Base-by-base conservation (phyloP, 2,113 vertebrate species). In the Pelodiscus sinensis region DNA sequence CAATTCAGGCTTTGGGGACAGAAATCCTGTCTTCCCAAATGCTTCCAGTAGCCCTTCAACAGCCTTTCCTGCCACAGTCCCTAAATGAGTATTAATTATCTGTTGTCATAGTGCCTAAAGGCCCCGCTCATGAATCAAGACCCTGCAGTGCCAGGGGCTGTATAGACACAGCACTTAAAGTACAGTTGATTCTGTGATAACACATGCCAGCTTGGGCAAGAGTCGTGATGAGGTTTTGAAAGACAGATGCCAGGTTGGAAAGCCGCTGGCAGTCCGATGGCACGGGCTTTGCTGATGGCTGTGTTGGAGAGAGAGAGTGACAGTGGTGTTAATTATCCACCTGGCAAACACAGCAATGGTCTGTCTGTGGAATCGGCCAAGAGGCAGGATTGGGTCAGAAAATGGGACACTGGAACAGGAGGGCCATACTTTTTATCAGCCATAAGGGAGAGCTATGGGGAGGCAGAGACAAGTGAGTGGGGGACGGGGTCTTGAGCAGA, bases 231-330 rank as follows among this genome's bases (percentile, higher is more conserved):
- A 68, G 15, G 62, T 29, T 68, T 16, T 68, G 62, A 68, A n/a
- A 68, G 31, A 68, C 3, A 68, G 62, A 68, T n/a, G 62, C 62
- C 62, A n/a, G 27, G 62, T n/a, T n/a, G 62, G 62, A 31, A 65
- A 31, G 6, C 60, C 21, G 13, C 25, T 12, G 29, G 21, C 27
- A 65, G 27, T 27, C 29, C 12, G 29, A 18, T 68, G 62, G 62
- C 16, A 8, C 29, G 9, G 31, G 31, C 6, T 14, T 7, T 14
- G 62, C 2, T 2, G 9, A 16, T 9, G 25, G 1, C 4, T 8
- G 14, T 31, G 27, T 8, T 14, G 3, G 57, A 5, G 57, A 58
- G 57, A 58, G 57, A 24, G 57, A 16, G 14, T 31, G 13, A 68
- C 62, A 68, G n/a, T 68, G 62, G 14, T n/a, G 13, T 68, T n/a